These are phyloP conservation scores for Campopleginae sp. DNA, from an alignment of 2,888 invertebrate genomes.

Conservation along the genomic window DNA sequence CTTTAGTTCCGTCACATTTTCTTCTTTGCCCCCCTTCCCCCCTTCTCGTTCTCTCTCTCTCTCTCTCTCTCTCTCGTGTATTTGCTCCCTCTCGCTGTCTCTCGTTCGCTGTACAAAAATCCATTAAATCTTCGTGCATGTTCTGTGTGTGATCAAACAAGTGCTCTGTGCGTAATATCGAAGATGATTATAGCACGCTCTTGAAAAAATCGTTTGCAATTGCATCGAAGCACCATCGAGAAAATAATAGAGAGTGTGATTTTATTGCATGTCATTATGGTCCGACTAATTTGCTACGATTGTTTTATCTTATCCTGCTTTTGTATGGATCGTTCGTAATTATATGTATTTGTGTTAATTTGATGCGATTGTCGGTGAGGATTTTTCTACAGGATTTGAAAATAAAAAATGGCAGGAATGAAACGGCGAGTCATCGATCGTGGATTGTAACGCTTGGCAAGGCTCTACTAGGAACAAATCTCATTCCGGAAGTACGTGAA, in stretches of 20 bases:
- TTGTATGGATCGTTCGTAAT: not conserved
- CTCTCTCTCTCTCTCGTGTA: conserved; percentile 28
- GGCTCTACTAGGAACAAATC: conserved; percentile 19
- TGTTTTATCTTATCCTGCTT: not conserved
- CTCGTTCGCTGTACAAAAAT: conserved; percentile 50
- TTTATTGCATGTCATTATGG: conserved; percentile 7
- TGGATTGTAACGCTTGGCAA: conserved; percentile 28
- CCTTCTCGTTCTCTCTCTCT: conserved; percentile 34
- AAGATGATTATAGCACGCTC: not conserved
- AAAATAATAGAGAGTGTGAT: conserved; percentile 22
- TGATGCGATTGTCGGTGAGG: not conserved
- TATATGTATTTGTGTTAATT: not conserved
- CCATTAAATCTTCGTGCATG: conserved; percentile 48
- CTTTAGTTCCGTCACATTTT: conserved; percentile 70
- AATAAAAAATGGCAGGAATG: not conserved
- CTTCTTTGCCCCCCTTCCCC: conserved; percentile 39
- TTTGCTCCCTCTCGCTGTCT: not conserved
- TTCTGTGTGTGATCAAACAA: conserved; percentile 52
- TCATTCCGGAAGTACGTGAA: conserved; percentile 25
- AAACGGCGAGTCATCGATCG: conserved; percentile 46
- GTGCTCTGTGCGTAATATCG: conserved; percentile 26
- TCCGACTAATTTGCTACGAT: conserved; percentile 9
- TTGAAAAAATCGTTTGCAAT: conserved; percentile 10
- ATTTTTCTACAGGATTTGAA: not conserved
- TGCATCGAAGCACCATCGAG: conserved; percentile 3